Base-by-base conservation (phyloP, 2,113 vertebrate genomes). In the Regulus satrapa region DNA sequence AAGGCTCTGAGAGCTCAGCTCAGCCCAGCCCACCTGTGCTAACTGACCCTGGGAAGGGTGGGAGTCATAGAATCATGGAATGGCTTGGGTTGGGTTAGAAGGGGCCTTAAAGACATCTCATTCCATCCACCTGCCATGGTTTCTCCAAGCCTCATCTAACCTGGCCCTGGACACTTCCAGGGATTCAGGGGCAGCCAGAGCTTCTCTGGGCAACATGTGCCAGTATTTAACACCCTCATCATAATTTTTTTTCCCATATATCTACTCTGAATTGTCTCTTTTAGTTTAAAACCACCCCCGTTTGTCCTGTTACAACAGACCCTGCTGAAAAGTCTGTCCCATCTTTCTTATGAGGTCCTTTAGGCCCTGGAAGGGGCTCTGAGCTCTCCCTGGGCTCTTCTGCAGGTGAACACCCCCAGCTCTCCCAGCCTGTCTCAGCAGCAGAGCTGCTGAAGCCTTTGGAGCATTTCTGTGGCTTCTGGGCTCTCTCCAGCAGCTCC, bases 51-150 rank as follows among this genome's bases (percentile, higher is more conserved):
- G 3, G 78, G 82, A 81, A 55, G 19, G 61, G 18, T 74, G 43
- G 26, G 32, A 61, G 40, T 31, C 38, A 16, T 2, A 24, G 36
- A 49, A 9, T 36, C 69, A 28, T 3, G 10, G 48, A 36, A 54
- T 19, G 13, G 11, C 10, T 85, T 88, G 38, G 11, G 12, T 85
- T 88, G 38, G 12, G 17, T 36, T 36, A 38, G 46, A 67, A 88
- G 6, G 4, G 7, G 18, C 10, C 23, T 31, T 21, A 18, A 18
- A 54, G 31, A 5, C 21, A 8, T 5, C 36, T 15, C 8, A 10
- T n/a, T 7, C n/a, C 43, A 6, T 3, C 2, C 9, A 3, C 32
- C 23, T 72, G 52, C 85, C 1, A 1, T 1, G 3, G 28, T 0
- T 67, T 25, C 45, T 25, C 61, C 45, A 8, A 66, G 18, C 23